Evolutionary conservation across 2,113 vertebrate species (phyloP).

Genomic region (Helogale parvula): DNA sequence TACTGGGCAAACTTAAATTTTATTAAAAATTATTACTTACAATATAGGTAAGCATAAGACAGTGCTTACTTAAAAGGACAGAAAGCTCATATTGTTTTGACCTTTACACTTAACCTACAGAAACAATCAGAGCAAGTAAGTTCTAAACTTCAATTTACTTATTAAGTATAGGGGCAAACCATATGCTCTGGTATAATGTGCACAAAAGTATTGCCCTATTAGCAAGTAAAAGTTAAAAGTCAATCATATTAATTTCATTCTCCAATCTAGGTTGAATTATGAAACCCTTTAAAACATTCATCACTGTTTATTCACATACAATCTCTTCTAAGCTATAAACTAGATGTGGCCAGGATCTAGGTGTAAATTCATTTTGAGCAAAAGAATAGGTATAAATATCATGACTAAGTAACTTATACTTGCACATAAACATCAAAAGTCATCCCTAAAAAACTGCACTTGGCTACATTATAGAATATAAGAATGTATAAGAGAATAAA

Average conservation of each 20-base stretch:
- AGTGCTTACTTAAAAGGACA: neutral
- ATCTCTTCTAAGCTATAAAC: neutral
- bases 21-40: constrained; percentile 13
- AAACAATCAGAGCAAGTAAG: neutral
- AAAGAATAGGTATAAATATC: neutral
- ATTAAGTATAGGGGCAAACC: neutral
- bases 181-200: neutral
- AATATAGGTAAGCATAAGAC: neutral
- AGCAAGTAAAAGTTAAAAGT: neutral
- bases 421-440: neutral
- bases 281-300: neutral
- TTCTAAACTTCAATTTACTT: neutral
- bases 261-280: neutral
- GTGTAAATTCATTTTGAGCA: neutral
- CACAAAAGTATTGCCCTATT: constrained; percentile 10
- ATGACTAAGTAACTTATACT: neutral
- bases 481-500: neutral
- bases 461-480: neutral
- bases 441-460: neutral
- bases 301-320: neutral
- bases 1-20: neutral
- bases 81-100: neutral
- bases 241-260: neutral
- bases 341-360: neutral
- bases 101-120: neutral